Evolutionary conservation across 2,113 vertebrate genomes (phyloP).

Genomic region (Podilymbus podiceps): DNA sequence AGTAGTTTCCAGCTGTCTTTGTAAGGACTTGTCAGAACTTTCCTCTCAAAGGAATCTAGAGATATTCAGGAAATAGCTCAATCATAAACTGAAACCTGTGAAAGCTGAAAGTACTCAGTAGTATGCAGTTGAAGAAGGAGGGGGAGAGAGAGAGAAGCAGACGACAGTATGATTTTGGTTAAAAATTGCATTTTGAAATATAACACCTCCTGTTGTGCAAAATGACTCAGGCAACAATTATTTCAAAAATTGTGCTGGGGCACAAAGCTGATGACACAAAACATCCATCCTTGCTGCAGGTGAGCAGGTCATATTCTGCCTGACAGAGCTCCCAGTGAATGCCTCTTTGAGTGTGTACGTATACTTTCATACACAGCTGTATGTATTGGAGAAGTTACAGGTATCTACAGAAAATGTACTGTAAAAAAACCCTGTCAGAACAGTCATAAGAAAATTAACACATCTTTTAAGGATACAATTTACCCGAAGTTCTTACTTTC

Average conservation of each 20-base stretch:
- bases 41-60: slow-evolving; percentile 15
- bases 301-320: not conserved
- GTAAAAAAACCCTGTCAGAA: not conserved
- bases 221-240: not conserved
- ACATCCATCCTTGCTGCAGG: not conserved
- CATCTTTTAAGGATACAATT: not conserved
- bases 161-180: not conserved
- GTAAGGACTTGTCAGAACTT: slow-evolving; percentile 32
- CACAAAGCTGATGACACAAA: not conserved
- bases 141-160: not conserved
- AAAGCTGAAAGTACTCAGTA: slow-evolving; percentile 10
- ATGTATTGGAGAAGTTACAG: not conserved
- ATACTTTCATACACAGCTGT: not conserved
- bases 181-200: not conserved
- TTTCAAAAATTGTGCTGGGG: not conserved
- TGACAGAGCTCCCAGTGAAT: not conserved
- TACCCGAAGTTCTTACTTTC: not conserved
- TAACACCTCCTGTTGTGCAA: not conserved
- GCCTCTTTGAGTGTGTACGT: not conserved
- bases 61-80: slow-evolving; percentile 44
- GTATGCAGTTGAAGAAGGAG: not conserved
- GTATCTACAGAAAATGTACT: not conserved
- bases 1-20: slow-evolving; percentile 32
- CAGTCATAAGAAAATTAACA: not conserved
- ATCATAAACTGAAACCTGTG: slow-evolving; percentile 15